Evolutionary conservation across 2,888 invertebrate genomes (phyloP), one percentile per base, ranked within the genome.

Genomic region (Lasiommata megera): DNA sequence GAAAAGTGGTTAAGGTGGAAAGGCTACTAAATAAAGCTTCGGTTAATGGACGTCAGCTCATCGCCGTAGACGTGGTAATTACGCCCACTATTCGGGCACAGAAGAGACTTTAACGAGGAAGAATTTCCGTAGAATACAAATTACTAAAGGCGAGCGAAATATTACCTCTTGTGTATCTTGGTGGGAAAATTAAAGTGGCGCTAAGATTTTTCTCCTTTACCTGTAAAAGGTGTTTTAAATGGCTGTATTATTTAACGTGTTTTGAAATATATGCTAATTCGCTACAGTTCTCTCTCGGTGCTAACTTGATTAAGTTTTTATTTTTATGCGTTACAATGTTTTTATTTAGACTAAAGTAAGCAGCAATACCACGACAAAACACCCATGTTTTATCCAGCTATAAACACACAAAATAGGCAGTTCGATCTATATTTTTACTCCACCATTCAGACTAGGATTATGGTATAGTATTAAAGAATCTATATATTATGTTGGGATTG

Each of bases 61-160:
- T 64, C 36, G 60, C 46, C 54, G 60, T 56, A 57, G 56, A 62
- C 60, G 57, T 56, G 64, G 60, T 58, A 60, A 62, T 60, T 64
- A 62, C 60, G 51, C 44, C 50, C 56, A 60, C 64, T 60, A 56
- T 54, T 60, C 54, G 60, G n/a, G 51, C 56, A 41, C 55, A 55
- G 59, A 40, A 60, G 58, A 53, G 57, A 60, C 62, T 62, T 60
- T 62, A 64, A 64, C 60, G 62, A 62, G 64, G 54, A 52, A 44
- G 61, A 65, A 62, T 63, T 67, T 64, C 58, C 41, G 48, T 56
- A 62, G 66, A 66, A 68, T 66, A 59, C 63, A 62, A 68, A 63
- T 67, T 60, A 62, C 60, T 62, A 54, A 57, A 63, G 56, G 58
- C 57, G 50, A 61, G 54, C 58, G 60, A 64, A 66, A 66, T 61